Base-by-base conservation (phyloP, 2,888 invertebrate genomes). In the Kryphioiulus occultus region DNA sequence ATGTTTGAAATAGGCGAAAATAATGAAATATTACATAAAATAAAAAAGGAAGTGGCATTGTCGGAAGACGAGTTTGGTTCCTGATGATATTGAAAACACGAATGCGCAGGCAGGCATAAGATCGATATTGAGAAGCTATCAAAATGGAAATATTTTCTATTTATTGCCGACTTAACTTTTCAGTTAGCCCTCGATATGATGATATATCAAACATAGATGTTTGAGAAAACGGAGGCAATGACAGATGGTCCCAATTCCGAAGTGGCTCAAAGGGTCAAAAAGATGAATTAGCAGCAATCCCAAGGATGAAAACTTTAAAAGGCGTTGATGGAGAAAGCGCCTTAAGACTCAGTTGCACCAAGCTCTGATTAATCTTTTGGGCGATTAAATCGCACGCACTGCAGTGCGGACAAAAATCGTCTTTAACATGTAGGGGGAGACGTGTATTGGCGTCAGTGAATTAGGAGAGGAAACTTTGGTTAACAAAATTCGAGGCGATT, bases 401-500 rank as follows among this genome's bases (percentile, higher is more conserved):
- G 22, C 53, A 53, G 0, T n/a, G 5, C 9, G 22, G 59, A 59
- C 5, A 0, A 22, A 59, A 44, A 9, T 9, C 44, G 9, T 44
- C 15, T 44, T 44, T 1, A 12, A 12, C 5, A 10, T 15, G 9
- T 4, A 59, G 7, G 0, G 19, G 19, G 7, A 10, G 59, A 59
- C 59, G 59, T 59, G 22, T 22, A 59, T 59, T 59, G 59, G 59
- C 59, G 59, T 59, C 22, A 59, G 59, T 59, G 59, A 59, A 59
- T 78, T 26, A 78, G 30, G 30, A 78, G 78, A 78, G 78, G 78
- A 78, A 30, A 78, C 78, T 78, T 30, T 78, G 78, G 78, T 78
- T 78, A 78, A 78, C 26, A 30, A 78, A 78, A 78, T 78, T 78
- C 78, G 9, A 26, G 26, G 78, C 78, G 78, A 78, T 78, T 78